These are phyloP conservation scores for Bibio marci DNA, from an alignment of 2,888 invertebrate genomes.

Conservation along the genomic window DNA sequence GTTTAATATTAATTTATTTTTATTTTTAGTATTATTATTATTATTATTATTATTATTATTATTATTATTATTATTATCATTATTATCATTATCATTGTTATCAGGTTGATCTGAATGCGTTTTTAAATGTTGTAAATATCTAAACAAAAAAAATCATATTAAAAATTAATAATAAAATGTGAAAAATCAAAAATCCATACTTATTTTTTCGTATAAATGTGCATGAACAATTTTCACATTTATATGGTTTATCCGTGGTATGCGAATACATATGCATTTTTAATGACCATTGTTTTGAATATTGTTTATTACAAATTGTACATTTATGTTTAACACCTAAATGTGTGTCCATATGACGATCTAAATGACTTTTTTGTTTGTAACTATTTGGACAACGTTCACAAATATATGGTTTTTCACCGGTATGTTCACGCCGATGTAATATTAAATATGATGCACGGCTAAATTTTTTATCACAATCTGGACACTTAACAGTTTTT, in stretches of 20 bases:
- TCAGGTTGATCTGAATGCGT: too few relatives aligned
- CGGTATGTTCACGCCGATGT: constrained; percentile 18
- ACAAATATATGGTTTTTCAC: constrained; percentile 19
- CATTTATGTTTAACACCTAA: constrained; percentile 13
- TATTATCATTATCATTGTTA: too few relatives aligned
- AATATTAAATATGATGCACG: constrained; percentile 19
- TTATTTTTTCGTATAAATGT: constrained; percentile 11
- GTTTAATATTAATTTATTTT: too few relatives aligned
- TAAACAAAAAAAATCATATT: too few relatives aligned
- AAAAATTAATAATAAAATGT: too few relatives aligned
- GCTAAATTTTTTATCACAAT: constrained; percentile 22
- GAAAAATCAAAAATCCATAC: constrained; percentile 1
- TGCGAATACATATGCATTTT: constrained; percentile 13
- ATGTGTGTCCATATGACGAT: constrained; percentile 21
- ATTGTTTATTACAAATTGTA: constrained; percentile 9
- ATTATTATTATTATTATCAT: too few relatives aligned
- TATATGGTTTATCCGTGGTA: constrained; percentile 9
- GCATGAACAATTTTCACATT: constrained; percentile 9
- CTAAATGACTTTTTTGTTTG: constrained; percentile 20
- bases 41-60: too few relatives aligned
- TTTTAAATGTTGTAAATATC: too few relatives aligned
- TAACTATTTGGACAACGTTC: constrained; percentile 19
- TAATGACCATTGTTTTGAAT: constrained; percentile 10
- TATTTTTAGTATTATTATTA: too few relatives aligned
- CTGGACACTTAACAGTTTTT: constrained; percentile 19